Evolutionary conservation across 2,113 vertebrate species (phyloP), one percentile per base, ranked within the genome.

Genomic region (Cathartes aura): DNA sequence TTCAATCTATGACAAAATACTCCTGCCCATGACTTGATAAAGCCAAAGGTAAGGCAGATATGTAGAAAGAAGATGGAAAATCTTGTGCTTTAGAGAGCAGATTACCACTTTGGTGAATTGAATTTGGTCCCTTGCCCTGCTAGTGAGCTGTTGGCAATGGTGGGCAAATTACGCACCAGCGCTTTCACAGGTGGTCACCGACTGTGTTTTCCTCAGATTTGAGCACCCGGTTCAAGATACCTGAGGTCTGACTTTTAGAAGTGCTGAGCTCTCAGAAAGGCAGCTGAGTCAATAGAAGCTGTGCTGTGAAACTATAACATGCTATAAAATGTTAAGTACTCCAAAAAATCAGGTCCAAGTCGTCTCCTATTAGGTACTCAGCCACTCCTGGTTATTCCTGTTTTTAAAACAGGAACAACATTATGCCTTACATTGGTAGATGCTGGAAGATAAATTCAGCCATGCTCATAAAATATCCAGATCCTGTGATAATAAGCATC

Each of bases 201-300:
- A 34, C 58, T 32, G 8, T 58, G 36, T 76, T 94, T 84, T 73
- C 55, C 38, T 89, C 86, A 94, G 56, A 59, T 71, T 17, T 75
- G 70, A 85, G 47, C 43, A 88, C 15, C 29, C 43, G 43, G 36
- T n/a, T 81, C 40, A 60, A 89, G 80, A 70, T 74, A 94, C 50
- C 68, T 70, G 72, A 87, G 72, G 55, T 91, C 81, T 93, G 81
- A 64, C 15, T 96, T 91, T 47, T 14, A 94, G 63, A 87, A 96
- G 22, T 94, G 84, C 76, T 96, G 92, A 91, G 72, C 23, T 81
- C 64, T 93, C 76, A 73, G 67, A 89, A 93, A 58, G 27, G 81
- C 95, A 96, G 93, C 92, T 95, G 92, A 95, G 59, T 93, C 92
- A 96, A 93, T 80, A 96, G 30, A 87, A 87, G 59, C 38, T 73